A percentile compares a stretch with the other conserved stretches of the same genome.
Conservation (phyloP, 2,888 invertebrate genomes). For the Apamea anceps region DNA sequence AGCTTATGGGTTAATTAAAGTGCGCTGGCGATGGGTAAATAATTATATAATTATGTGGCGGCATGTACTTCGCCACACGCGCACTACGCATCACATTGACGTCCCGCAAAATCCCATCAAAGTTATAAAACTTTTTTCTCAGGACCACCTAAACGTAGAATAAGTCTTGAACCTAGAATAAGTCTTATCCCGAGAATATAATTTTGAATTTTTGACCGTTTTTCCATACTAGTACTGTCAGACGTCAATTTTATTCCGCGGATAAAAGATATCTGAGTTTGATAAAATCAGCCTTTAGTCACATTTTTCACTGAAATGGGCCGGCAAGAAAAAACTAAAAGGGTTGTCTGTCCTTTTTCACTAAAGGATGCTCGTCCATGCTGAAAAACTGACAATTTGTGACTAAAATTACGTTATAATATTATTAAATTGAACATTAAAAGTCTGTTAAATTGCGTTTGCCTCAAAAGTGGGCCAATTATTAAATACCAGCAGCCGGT, state of each 20-base stretch:
- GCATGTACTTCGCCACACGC: not conserved
- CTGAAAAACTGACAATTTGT: not conserved
- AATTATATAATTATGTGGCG: not conserved
- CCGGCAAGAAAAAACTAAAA: constrained; percentile 11
- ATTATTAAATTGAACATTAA: constrained; percentile 15
- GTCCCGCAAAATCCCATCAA: too few relatives aligned
- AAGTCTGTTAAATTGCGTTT: constrained; percentile 6
- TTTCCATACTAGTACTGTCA: too few relatives aligned
- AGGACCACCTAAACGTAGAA: too few relatives aligned
- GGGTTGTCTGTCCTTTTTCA: not conserved
- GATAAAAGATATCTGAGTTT: too few relatives aligned
- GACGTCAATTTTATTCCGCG: too few relatives aligned
- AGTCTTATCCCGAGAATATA: too few relatives aligned
- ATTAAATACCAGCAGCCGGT: constrained; percentile 12
- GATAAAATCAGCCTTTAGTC: too few relatives aligned
- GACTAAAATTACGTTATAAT: constrained; percentile 12
- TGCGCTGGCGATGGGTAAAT: not conserved
- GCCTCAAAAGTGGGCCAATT: constrained; percentile 8
- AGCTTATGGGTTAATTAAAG: not conserved
- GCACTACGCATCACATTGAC: not conserved
- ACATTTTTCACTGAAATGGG: not conserved
- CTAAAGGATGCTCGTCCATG: not conserved
- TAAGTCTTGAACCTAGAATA: too few relatives aligned
- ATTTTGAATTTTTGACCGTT: too few relatives aligned
- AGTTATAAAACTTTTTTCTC: too few relatives aligned